These are phyloP conservation scores for Apteryx mantelli DNA, from an alignment of 2,113 vertebrate genomes.

Conservation along the genomic window DNA sequence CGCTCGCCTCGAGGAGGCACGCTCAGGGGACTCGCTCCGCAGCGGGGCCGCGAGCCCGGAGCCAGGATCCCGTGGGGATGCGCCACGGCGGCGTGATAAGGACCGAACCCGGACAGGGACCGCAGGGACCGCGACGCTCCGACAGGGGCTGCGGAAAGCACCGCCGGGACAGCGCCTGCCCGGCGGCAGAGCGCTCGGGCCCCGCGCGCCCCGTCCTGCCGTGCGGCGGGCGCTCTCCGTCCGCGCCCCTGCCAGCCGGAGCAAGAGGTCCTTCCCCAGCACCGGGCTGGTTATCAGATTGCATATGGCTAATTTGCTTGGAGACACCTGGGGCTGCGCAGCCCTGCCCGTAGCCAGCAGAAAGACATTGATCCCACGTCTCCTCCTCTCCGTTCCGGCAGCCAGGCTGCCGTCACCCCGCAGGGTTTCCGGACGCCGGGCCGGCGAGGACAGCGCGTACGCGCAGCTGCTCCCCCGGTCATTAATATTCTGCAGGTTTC, in stretches of 20 bases:
- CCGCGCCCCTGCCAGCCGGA: too few species aligned
- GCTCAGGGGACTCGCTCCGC: conserved; percentile 23
- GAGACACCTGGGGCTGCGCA: background rate
- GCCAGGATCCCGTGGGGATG: too few species aligned
- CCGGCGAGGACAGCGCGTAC: background rate
- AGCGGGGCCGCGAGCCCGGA: too few species aligned
- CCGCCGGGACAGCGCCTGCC: too few species aligned
- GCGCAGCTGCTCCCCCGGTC: background rate
- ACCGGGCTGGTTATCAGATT: background rate
- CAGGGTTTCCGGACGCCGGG: background rate
- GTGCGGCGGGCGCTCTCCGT: too few species aligned
- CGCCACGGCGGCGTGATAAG: too few species aligned
- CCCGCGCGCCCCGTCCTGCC: too few species aligned
- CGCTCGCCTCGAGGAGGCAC: conserved; percentile 6
- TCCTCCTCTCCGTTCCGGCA: background rate
- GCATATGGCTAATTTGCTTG: background rate
- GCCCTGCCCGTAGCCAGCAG: background rate
- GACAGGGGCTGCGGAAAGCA: too few species aligned
- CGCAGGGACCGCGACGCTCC: too few species aligned
- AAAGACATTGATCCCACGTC: background rate
- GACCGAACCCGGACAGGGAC: too few species aligned
- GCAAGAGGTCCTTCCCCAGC: background rate
- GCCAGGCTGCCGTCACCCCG: background rate
- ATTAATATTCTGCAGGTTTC: background rate
- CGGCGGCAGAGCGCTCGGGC: too few species aligned